Evolutionary conservation across 2,888 invertebrate species (phyloP).

Genomic region (Polietes domitor): DNA sequence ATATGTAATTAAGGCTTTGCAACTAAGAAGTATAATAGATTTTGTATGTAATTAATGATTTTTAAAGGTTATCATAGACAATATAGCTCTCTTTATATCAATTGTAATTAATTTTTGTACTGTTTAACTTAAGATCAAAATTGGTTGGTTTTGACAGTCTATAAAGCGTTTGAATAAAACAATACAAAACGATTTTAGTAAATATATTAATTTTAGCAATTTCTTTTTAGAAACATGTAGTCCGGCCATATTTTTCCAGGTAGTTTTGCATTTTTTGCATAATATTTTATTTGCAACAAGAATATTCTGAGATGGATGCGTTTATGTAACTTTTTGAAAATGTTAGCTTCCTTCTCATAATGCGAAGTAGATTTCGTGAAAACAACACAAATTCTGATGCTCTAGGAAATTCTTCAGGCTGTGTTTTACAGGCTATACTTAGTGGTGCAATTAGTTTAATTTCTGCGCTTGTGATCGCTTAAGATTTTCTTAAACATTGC

Average conservation of each 20-base stretch:
- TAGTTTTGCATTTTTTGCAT: slow-evolving; percentile 8
- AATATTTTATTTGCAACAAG: background rate
- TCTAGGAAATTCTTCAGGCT: too few relatives aligned
- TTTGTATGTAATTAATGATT: slow-evolving; percentile 52
- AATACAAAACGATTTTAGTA: slow-evolving; percentile 34
- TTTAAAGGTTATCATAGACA: slow-evolving; percentile 54
- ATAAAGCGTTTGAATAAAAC: slow-evolving; percentile 21
- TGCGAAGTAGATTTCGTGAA: too few relatives aligned
- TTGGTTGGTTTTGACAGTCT: slow-evolving; percentile 39
- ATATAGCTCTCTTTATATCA: slow-evolving; percentile 57
- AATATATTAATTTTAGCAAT: too few relatives aligned
- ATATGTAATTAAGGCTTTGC: slow-evolving; percentile 49
- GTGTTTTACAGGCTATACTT: too few relatives aligned
- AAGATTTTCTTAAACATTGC: too few relatives aligned
- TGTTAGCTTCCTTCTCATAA: too few relatives aligned
- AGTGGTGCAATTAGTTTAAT: too few relatives aligned
- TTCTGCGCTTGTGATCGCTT: too few relatives aligned
- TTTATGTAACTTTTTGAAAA: too few relatives aligned
- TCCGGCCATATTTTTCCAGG: slow-evolving; percentile 57
- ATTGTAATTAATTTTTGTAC: slow-evolving; percentile 58
- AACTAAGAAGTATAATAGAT: slow-evolving; percentile 38
- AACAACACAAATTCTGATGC: too few relatives aligned
- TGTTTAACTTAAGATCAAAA: slow-evolving; percentile 39
- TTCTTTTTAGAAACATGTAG: slow-evolving; percentile 26
- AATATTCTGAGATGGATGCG: too few relatives aligned